These are phyloP conservation scores for Brachionus asplanchnoidis DNA, from an alignment of 1,140 invertebrate genomes.

Conservation along the genomic window DNA sequence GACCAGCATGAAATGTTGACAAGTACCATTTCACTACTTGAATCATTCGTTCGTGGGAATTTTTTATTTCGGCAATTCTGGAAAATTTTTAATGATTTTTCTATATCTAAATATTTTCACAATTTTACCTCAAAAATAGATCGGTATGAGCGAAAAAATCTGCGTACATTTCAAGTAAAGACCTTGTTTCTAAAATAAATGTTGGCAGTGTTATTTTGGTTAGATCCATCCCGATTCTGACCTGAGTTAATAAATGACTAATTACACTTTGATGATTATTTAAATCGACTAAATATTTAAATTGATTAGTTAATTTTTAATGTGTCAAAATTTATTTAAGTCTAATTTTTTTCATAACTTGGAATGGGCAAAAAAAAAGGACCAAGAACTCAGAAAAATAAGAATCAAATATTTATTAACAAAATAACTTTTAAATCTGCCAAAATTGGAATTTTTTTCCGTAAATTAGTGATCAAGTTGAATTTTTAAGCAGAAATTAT, in stretches of 20 bases:
- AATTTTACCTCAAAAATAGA: constrained; percentile 53
- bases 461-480: too few species aligned
- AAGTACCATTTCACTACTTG: constrained; percentile 68
- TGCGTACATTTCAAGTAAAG: constrained; percentile 57
- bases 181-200: constrained; percentile 56
- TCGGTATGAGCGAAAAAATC: constrained; percentile 59
- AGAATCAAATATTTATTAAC: too few species aligned
- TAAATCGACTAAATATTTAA: constrained; percentile 15
- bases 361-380: too few species aligned
- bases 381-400: too few species aligned
- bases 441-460: too few species aligned
- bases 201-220: constrained; percentile 58
- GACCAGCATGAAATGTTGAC: constrained; percentile 72
- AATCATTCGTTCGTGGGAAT: constrained; percentile 81
- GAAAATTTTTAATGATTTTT: constrained; percentile 45
- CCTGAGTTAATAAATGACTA: constrained; percentile 60
- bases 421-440: too few species aligned
- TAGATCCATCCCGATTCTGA: constrained; percentile 57
- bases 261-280: constrained; percentile 67
- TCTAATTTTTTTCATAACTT: background rate
- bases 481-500: too few species aligned
- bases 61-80: constrained; percentile 75
- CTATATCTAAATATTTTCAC: constrained; percentile 3
- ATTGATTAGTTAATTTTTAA: too few species aligned
- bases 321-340: background rate